Base-by-base conservation (phyloP, 2,797 vertebrate genomes). In the Sphaeramia orbicularis region DNA sequence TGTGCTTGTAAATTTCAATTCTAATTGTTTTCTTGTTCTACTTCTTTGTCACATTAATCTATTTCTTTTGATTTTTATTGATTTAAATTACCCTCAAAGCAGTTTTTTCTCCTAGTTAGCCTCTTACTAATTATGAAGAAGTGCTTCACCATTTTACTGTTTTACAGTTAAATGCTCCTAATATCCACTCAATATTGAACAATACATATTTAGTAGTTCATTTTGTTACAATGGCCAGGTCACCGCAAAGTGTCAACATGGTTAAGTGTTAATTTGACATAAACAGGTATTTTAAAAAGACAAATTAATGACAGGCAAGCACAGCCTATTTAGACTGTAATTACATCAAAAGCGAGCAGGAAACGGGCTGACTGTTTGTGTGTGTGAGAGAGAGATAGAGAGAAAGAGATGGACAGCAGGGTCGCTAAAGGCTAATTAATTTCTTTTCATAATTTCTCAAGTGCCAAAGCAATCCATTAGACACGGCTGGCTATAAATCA, bases 381-480 rank as follows among this genome's bases (percentile, higher is more conserved):
- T 74, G 50, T 62, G 52, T 55, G 57, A 49, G 55, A 52, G 61
- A 56, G 69, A 58, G 48, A 18, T 32, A 16, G 42, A 35, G 62
- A 36, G 50, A 68, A 69, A 32, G 44, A 82, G 87, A 84, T 80
- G 87, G 92, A 93, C 84, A 87, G 89, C 84, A 78, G 92, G 92
- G 93, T 93, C 89, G 84, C 90, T 83, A 85, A 90, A 93, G 94
- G 91, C 89, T 94, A 93, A 94, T 94, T 94, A 88, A 93, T 92
- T 93, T 93, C 81, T 92, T 93, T 93, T 92, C 90, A 93, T 92
- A 93, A 94, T 94, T 93, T 91, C 83, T 90, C 81, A 82, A 87
- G 88, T 91, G 90, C 90, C 86, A 88, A 84, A 83, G 90, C 85
- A 93, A 94, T 92, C 91, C 89, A 93, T 93, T 93, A 93, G 90